A percentile compares a stretch with the other conserved stretches of the same genome.
Conservation (phyloP, 2,888 invertebrate genomes). For the Agonopterix alstromeriana region DNA sequence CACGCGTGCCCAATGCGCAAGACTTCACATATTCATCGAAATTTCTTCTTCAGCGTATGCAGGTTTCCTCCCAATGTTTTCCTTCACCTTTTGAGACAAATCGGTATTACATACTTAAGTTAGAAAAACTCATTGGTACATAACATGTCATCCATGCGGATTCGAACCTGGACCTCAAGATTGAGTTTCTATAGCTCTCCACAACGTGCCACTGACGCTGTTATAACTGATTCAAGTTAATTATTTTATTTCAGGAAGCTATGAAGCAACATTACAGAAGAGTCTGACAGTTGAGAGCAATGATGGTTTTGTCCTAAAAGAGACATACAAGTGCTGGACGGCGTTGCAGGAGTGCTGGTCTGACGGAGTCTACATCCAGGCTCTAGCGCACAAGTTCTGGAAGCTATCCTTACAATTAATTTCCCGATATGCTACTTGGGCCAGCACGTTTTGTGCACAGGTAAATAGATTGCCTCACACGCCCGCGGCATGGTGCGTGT, state of each 20-base stretch:
- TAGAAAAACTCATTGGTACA: too few species aligned
- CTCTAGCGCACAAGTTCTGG: constrained; percentile 90
- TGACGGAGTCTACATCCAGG: constrained; percentile 85
- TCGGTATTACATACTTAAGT: too few species aligned
- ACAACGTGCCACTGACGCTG: too few species aligned
- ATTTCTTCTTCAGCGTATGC: too few species aligned
- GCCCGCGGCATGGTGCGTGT: too few species aligned
- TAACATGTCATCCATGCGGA: too few species aligned
- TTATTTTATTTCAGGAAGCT: constrained; percentile 41
- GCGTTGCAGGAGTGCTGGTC: constrained; percentile 82
- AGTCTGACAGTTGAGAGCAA: constrained; percentile 39
- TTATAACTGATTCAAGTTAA: background rate
- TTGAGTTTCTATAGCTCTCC: too few species aligned
- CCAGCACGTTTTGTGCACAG: constrained; percentile 60
- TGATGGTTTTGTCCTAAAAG: constrained; percentile 61
- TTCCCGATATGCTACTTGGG: constrained; percentile 87
- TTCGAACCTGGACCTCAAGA: too few species aligned
- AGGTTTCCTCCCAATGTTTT: too few species aligned
- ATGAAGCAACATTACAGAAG: constrained; percentile 51
- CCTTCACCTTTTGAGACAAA: too few species aligned
- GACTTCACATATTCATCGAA: too few species aligned
- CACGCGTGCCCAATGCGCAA: too few species aligned
- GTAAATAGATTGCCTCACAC: constrained; percentile 25
- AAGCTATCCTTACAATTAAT: constrained; percentile 91
- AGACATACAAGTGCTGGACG: constrained; percentile 68